These are phyloP conservation scores for Spodoptera litura DNA, from an alignment of 1,140 invertebrate genomes.

Conservation along the genomic window DNA sequence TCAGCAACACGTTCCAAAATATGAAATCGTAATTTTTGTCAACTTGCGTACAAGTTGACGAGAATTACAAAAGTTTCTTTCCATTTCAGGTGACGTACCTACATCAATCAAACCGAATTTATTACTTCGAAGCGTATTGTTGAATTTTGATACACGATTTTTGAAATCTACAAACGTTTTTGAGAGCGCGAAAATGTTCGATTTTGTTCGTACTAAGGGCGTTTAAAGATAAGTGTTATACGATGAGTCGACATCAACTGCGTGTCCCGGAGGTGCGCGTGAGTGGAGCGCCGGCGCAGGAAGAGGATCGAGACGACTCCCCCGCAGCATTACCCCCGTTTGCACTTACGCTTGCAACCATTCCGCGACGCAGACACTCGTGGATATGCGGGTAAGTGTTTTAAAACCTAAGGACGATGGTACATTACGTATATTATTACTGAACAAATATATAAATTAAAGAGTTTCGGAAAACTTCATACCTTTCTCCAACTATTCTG, in stretches of 20 bases:
- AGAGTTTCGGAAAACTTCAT: too few relatives aligned
- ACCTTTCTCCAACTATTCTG: too few relatives aligned
- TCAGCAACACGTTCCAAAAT: slow-evolving; percentile 65
- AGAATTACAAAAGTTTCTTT: slow-evolving; percentile 30
- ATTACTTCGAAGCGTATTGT: slow-evolving; percentile 34
- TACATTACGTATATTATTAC: neutral
- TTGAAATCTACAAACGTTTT: slow-evolving; percentile 38
- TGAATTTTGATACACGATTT: slow-evolving; percentile 44
- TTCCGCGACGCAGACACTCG: slow-evolving; percentile 78
- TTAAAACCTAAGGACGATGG: neutral
- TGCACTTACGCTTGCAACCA: slow-evolving; percentile 75
- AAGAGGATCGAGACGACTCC: slow-evolving; percentile 66
- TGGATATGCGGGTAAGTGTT: slow-evolving; percentile 81
- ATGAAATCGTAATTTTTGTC: slow-evolving; percentile 41
- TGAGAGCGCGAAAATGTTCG: slow-evolving; percentile 31
- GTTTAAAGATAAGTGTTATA: slow-evolving; percentile 50
- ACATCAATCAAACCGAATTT: slow-evolving; percentile 47
- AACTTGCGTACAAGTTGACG: slow-evolving; percentile 32
- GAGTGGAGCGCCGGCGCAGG: slow-evolving; percentile 70
- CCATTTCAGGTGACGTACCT: slow-evolving; percentile 37
- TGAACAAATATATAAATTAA: too few relatives aligned
- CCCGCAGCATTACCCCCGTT: slow-evolving; percentile 76
- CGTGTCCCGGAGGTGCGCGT: slow-evolving; percentile 81
- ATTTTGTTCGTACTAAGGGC: neutral
- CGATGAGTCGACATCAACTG: slow-evolving; percentile 77